Conservation (phyloP, 2,797 vertebrate genomes). For the Rhinichthys osculus region DNA sequence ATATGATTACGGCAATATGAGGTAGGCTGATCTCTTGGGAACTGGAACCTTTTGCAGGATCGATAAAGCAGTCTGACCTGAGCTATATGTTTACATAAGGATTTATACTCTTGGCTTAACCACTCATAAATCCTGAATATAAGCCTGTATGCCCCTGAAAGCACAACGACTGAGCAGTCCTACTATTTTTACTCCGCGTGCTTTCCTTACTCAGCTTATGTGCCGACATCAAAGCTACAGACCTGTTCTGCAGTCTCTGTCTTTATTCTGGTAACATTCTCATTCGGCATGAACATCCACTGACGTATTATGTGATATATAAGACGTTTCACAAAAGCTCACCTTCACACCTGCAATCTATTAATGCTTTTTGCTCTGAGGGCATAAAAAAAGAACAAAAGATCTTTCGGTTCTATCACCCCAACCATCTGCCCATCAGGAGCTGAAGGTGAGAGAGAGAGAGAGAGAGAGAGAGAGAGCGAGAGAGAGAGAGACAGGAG, state of each 20-base stretch:
- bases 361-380: conserved; percentile 12
- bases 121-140: conserved; percentile 54
- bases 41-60: conserved; percentile 41
- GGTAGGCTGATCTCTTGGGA: conserved; percentile 23
- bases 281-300: conserved; percentile 25
- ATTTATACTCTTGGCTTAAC: conserved; percentile 50
- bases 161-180: conserved; percentile 16
- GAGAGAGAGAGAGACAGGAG: conserved; percentile 4
- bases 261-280: conserved; percentile 42
- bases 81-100: conserved; percentile 52
- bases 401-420: conserved; percentile 2
- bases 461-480: conserved; percentile 3
- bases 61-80: conserved; percentile 49
- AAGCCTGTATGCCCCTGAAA: conserved; percentile 44
- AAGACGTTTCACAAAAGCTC: conserved; percentile 14
- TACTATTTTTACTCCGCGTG: conserved; percentile 57
- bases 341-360: conserved; percentile 5
- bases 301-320: background rate
- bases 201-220: conserved; percentile 58
- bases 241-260: conserved; percentile 35
- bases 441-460: conserved; percentile 24
- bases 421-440: conserved; percentile 30
- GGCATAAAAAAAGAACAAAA: conserved; percentile 35
- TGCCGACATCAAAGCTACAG: conserved; percentile 55
- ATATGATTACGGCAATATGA: conserved; percentile 30